These are phyloP conservation scores for Erannis defoliaria DNA, from an alignment of 2,888 invertebrate species.

Conservation along the genomic window DNA sequence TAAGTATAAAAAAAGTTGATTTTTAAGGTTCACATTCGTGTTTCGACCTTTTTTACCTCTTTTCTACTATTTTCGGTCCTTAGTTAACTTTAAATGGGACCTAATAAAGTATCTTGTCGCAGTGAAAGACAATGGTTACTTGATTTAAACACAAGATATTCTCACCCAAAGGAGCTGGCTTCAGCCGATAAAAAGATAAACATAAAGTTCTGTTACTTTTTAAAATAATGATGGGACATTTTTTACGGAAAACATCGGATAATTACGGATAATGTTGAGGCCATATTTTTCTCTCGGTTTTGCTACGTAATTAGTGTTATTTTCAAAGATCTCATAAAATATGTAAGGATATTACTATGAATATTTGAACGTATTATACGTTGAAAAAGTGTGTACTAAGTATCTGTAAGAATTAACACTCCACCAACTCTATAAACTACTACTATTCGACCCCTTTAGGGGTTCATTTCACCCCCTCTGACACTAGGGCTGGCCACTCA, in stretches of 20 bases:
- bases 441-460: no score
- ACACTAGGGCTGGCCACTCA: no score
- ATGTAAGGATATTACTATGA: no score
- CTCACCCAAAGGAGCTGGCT: constrained; percentile 7
- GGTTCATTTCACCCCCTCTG: no score
- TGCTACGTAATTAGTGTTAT: constrained; percentile 16
- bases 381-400: no score
- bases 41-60: no score
- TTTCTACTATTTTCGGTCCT: not conserved
- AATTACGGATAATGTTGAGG: constrained; percentile 14
- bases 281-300: constrained; percentile 3
- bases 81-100: not conserved
- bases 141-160: constrained; percentile 22
- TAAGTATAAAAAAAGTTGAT: no score
- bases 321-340: no score
- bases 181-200: constrained; percentile 28
- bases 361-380: no score
- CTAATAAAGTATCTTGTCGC: constrained; percentile 4
- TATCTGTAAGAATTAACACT: no score
- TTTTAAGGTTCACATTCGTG: no score
- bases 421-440: no score
- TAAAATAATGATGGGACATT: constrained; percentile 22
- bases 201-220: constrained; percentile 21
- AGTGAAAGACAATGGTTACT: constrained; percentile 22
- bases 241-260: constrained; percentile 14